phyloP scores from a whole-genome alignment of 2,888 invertebrate genomes.

The Melangyna quadrimaculata region DNA sequence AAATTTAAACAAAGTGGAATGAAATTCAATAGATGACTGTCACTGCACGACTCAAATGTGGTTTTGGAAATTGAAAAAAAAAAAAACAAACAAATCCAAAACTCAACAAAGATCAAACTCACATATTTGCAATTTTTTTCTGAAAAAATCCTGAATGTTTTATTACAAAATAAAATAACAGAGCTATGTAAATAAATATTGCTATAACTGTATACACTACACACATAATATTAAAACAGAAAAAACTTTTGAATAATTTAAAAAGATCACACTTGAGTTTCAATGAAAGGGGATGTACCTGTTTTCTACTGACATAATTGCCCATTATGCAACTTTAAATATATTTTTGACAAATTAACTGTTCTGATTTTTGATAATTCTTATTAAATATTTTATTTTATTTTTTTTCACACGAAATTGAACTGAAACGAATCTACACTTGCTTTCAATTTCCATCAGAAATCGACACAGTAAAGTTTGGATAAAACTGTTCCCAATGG shows the following conservation, averaged over 20 bases:
- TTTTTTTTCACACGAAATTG: constrained; percentile 33
- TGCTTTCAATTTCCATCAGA: constrained; percentile 46
- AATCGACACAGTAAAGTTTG: constrained; percentile 45
- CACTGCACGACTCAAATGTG: too few species aligned
- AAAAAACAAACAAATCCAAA: too few species aligned
- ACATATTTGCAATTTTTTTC: too few species aligned
- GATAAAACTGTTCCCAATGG: constrained; percentile 46
- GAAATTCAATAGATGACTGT: too few species aligned
- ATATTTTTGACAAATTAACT: neutral
- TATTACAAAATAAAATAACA: neutral
- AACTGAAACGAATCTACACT: constrained; percentile 56
- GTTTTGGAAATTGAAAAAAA: too few species aligned
- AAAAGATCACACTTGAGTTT: neutral
- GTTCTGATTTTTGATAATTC: neutral
- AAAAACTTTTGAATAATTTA: neutral
- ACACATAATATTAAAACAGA: neutral
- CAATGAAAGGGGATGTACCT: constrained; percentile 17
- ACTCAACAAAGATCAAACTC: too few species aligned
- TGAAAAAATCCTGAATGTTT: neutral
- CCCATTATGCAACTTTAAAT: constrained; percentile 43
- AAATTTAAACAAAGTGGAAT: too few species aligned
- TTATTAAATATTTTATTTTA: neutral
- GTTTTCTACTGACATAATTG: constrained; percentile 43
- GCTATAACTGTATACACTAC: neutral
- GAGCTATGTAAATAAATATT: neutral